Conservation (phyloP, 2,797 vertebrate genomes). For the Peromyscus aztecus region DNA sequence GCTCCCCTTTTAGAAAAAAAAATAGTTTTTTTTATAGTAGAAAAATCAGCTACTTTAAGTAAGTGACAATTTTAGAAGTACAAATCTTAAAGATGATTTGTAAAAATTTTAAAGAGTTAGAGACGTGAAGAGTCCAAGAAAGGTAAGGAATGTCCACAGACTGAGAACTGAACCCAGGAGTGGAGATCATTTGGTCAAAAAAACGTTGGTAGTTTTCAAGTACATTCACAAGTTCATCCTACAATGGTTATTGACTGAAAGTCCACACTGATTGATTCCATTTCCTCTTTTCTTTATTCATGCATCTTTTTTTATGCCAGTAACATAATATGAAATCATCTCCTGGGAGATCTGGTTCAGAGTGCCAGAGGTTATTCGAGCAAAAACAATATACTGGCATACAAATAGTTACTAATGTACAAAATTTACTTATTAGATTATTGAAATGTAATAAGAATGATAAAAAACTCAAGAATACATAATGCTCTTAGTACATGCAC, state of each 20-base stretch:
- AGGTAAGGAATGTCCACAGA: not conserved
- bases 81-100: not conserved
- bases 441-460: constrained; percentile 21
- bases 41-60: not conserved
- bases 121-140: not conserved
- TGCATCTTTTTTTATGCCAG: not conserved
- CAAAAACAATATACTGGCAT: not conserved
- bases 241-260: not conserved
- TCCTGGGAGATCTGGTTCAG: not conserved
- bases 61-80: not conserved
- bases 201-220: not conserved
- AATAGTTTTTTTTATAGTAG: not conserved
- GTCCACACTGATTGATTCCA: not conserved
- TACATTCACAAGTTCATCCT: not conserved
- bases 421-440: not conserved
- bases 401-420: not conserved
- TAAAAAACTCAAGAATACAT: not conserved
- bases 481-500: not conserved
- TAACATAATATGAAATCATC: not conserved
- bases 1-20: not conserved
- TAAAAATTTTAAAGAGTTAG: not conserved
- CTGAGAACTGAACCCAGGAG: not conserved
- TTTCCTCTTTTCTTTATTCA: not conserved
- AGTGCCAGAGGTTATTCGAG: not conserved
- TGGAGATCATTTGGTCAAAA: not conserved